Evolutionary conservation across 2,888 invertebrate genomes (phyloP), one percentile per base, ranked within the genome.

Genomic region (Drepana falcataria): DNA sequence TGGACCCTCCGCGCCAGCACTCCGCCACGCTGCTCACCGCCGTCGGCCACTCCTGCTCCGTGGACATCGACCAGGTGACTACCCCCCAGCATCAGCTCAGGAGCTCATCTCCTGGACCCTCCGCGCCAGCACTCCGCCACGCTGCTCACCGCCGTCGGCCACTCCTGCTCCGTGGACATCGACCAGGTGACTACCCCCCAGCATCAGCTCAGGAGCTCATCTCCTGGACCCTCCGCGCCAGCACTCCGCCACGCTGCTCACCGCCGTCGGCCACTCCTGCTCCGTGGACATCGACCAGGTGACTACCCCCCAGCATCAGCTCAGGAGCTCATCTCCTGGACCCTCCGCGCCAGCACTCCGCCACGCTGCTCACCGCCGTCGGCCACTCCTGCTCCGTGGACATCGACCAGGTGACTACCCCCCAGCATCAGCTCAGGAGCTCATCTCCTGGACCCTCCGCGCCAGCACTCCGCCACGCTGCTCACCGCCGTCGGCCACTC

Each of bases 381-480:
- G 97, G 97, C 0, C 96, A 94, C 81, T 98, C 98, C 4, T 97
- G 98, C 83, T 93, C 93, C 35, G 94, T 97, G 0, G 94, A 96
- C 66, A 94, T 97, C 65, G 95, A 96, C 77, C 93, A 94, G 86
- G 96, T 95, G 71, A 75, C n/a, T 49, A 34, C 49, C 53, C 58
- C 35, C 77, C 86, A n/a, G n/a, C n/a, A n/a, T n/a, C n/a, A n/a
- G n/a, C n/a, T n/a, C n/a, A n/a, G n/a, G n/a, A n/a, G n/a, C n/a
- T n/a, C n/a, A n/a, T n/a, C n/a, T n/a, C n/a, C n/a, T n/a, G n/a
- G n/a, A n/a, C n/a, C n/a, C n/a, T n/a, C n/a, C n/a, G n/a, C n/a
- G n/a, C n/a, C n/a, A n/a, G n/a, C n/a, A n/a, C n/a, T n/a, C n/a
- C n/a, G n/a, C n/a, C n/a, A n/a, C n/a, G n/a, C n/a, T n/a, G n/a